A percentile compares a stretch with the other conserved stretches of the same genome.
Evolutionary conservation across 2,888 invertebrate genomes (phyloP).

Genomic region (Watsonalla binaria): DNA sequence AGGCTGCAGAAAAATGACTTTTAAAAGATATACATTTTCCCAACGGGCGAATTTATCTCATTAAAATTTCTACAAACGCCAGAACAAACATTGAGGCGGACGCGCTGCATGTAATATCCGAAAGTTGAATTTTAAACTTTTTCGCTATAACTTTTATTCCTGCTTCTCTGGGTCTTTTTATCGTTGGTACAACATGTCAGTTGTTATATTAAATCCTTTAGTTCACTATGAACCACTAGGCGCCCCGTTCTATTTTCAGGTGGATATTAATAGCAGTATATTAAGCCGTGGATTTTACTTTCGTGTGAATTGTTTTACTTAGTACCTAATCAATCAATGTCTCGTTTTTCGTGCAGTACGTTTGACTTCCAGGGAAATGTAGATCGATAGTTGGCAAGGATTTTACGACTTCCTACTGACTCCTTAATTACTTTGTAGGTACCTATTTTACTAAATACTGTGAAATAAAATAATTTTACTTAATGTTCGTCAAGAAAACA

Average conservation of each 20-base stretch:
- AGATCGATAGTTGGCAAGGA: background rate
- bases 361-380: background rate
- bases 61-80: constrained; percentile 48
- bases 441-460: too few species aligned
- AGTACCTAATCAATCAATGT: constrained; percentile 1
- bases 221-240: too few species aligned
- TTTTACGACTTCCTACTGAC: constrained; percentile 27
- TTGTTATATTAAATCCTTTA: too few species aligned
- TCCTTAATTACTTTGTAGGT: too few species aligned
- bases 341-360: background rate
- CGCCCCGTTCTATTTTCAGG: background rate
- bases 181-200: background rate
- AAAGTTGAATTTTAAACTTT: constrained; percentile 42
- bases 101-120: constrained; percentile 36
- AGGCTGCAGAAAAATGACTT: too few species aligned
- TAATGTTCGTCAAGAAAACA: too few species aligned
- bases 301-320: background rate
- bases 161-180: constrained; percentile 23
- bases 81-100: constrained; percentile 34
- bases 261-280: background rate
- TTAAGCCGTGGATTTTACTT: background rate
- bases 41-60: constrained; percentile 31
- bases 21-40: constrained; percentile 9
- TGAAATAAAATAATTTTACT: too few species aligned
- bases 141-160: constrained; percentile 23